Conservation (phyloP, 2,888 invertebrate species). For the Resseliella maxima region DNA sequence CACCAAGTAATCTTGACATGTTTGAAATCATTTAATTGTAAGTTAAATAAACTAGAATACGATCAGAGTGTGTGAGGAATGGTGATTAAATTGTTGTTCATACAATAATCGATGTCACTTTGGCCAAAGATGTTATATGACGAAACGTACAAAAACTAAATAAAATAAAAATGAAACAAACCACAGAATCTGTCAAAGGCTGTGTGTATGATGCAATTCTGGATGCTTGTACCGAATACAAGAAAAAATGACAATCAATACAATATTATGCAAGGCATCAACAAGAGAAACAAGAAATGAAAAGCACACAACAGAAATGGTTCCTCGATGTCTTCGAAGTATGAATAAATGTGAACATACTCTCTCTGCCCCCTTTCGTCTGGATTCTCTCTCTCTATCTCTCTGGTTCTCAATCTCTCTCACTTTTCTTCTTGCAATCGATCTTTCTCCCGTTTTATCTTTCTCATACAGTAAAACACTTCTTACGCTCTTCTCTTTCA, state of each 20-base stretch:
- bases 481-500: too few species aligned
- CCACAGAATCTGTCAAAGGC: background rate
- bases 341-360: background rate
- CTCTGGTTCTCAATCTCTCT: too few species aligned
- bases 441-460: too few species aligned
- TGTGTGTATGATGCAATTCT: background rate
- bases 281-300: background rate
- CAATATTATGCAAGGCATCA: conserved; percentile 11
- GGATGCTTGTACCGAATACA: background rate
- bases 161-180: background rate
- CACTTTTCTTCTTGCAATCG: too few species aligned
- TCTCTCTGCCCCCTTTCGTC: too few species aligned
- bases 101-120: background rate
- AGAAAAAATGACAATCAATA: conserved; percentile 34
- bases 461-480: too few species aligned
- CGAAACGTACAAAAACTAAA: background rate
- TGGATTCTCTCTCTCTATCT: too few species aligned
- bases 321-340: conserved; percentile 5
- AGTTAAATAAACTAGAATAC: background rate
- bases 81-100: background rate
- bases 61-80: background rate
- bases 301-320: conserved; percentile 11
- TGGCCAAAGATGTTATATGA: background rate
- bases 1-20: conserved; percentile 12
- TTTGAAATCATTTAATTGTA: conserved; percentile 46